Base-by-base conservation (phyloP, 2,797 vertebrate genomes). In the Anableps anableps region DNA sequence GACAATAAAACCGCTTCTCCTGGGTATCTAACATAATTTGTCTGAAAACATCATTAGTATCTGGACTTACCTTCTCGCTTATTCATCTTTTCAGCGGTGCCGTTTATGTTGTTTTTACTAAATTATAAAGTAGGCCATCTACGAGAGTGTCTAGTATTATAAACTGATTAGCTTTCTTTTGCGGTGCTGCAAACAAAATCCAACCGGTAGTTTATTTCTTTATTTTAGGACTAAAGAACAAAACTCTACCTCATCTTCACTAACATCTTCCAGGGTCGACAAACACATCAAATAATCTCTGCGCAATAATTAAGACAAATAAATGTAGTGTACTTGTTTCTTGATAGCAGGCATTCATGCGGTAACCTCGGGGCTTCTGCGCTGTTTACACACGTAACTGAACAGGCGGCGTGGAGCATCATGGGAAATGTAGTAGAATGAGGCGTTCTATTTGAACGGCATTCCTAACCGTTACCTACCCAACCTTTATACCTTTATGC, bases 51-150 rank as follows among this genome's bases (percentile, higher is more conserved):
- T 26, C 9, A 48, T 3, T 66, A 17, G 29, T 21, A 9, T 43
- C 0, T 45, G 1, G 19, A 81, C 88, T 83, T 88, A 95, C 95
- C 93, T 80, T 94, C 92, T 79, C 90, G 90, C 17, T 90, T 94
- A 82, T 82, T 94, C 95, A 96, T 95, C 75, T 31, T 81, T 85
- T 38, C 60, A 11, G 5, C 36, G 71, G 36, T 79, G 71, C 0
- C 17, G 2, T 50, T 29, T 76, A 8, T 72, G 19, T 0, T 72
- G 50, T 6, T 1, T 43, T 29, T 21, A 50, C 0, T n/a, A 41
- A 51, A 29, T 45, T 16, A 8, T 51, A 21, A 31, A 19, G 13
- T 43, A 9, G 14, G 34, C 17, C 60, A 11, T 66, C 19, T 10
- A 36, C 31, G 1, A 2, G 1, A n/a, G 66, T 16, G 62, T 19